Base-by-base conservation (phyloP, 2,888 invertebrate genomes). In the Drosophila kuntzei region DNA sequence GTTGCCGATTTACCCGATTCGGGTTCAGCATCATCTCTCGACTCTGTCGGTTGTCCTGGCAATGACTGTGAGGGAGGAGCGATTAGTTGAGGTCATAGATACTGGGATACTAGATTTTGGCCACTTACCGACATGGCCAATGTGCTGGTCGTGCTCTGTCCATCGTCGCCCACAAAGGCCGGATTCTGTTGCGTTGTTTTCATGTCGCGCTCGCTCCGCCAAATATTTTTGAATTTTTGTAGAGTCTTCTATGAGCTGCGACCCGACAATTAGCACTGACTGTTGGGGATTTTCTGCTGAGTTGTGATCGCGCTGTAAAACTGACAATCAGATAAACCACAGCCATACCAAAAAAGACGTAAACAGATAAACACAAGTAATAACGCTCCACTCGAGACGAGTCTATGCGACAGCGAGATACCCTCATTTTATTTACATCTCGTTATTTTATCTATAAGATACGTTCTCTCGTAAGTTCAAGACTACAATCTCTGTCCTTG, bases 131-230 rank as follows among this genome's bases (percentile, higher is more conserved):
- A 81, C 70, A 83, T 81, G 18, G 70, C 69, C 71, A 78, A 51
- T 29, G 81, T 87, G 80, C 81, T 78, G 54, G 77, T 70, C n/a
- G 70, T 80, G 63, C 88, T 79, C 8, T 89, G 83, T 58, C 85
- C 91, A 76, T 92, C 90, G 67, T 92, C 92, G 41, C 89, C 90
- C 39, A 91, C 71, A 64, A 92, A 92, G 18, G 87, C 90, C 14
- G 91, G 91, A 84, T 92, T 92, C 46, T 84, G 84, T 32, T 89
- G 90, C 43, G 83, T 74, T 44, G 80, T 39, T 34, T 76, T 76
- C 81, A 82, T 78, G 29, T 54, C 49, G 20, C 14, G 37, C 50
- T 64, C 34, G 20, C 20, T 32, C 7, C 11, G 44, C 34, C 22
- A 46, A 69, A 25, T 44, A 43, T 29, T 50, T 11, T 36, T 18